A percentile compares a stretch with the other conserved stretches of the same genome.
Evolutionary conservation across 1,140 invertebrate genomes (phyloP).

Genomic region (Drosophila murphyi): DNA sequence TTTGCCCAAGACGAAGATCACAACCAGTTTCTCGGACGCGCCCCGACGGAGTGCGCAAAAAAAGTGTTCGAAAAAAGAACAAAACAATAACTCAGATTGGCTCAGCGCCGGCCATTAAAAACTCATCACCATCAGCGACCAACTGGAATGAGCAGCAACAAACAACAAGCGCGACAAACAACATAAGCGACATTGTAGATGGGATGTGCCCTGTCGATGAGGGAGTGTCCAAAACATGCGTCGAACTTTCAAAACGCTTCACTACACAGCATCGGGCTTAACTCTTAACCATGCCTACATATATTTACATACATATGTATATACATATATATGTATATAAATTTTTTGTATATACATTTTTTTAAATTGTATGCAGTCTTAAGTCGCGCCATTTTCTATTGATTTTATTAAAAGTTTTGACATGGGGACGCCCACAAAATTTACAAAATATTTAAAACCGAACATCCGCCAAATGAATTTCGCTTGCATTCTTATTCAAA

Average conservation of each 20-base stretch:
- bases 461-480: constrained; percentile 69
- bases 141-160: constrained; percentile 72
- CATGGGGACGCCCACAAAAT: constrained; percentile 75
- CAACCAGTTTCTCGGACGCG: constrained; percentile 38
- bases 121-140: constrained; percentile 71
- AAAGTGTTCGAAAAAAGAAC: constrained; percentile 17
- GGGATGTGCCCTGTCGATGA: constrained; percentile 31
- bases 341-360: background rate
- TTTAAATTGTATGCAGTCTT: background rate
- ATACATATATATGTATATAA: constrained; percentile 1
- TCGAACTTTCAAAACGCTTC: constrained; percentile 56
- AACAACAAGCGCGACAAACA: constrained; percentile 20
- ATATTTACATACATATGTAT: constrained; percentile 8
- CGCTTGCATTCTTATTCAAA: constrained; percentile 63
- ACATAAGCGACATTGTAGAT: constrained; percentile 20
- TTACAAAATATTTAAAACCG: constrained; percentile 82
- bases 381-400: constrained; percentile 61
- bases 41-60: constrained; percentile 1
- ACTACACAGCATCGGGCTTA: constrained; percentile 58
- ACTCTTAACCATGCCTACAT: constrained; percentile 1
- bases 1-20: constrained; percentile 50
- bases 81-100: constrained; percentile 75
- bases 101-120: constrained; percentile 74
- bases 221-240: constrained; percentile 74
- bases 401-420: constrained; percentile 42